These are phyloP conservation scores for Atrina japonica DNA, from an alignment of 2,888 invertebrate species.

Conservation along the genomic window DNA sequence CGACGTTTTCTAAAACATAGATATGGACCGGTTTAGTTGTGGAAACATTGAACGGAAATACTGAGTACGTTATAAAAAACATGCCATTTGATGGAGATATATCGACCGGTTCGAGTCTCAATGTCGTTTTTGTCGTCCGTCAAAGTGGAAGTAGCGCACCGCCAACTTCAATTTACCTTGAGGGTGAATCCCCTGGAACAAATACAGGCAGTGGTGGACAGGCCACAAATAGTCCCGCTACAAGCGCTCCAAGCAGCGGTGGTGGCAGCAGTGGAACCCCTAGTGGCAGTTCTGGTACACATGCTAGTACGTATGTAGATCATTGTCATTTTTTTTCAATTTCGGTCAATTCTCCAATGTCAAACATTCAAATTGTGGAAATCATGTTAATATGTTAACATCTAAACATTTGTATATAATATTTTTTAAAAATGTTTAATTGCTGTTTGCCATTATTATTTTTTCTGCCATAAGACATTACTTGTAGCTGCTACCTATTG, in stretches of 20 bases:
- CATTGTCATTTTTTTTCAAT: too few relatives aligned
- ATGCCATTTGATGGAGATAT: slow-evolving; percentile 29
- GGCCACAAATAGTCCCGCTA: too few relatives aligned
- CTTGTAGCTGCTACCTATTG: too few relatives aligned
- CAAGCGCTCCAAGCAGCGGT: too few relatives aligned
- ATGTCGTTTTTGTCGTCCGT: slow-evolving; percentile 39
- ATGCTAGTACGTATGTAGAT: too few relatives aligned
- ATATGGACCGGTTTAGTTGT: slow-evolving; percentile 36
- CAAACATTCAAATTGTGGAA: too few relatives aligned
- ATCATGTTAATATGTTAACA: too few relatives aligned
- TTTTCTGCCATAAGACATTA: too few relatives aligned
- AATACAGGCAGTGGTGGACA: background rate
- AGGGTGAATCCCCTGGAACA: background rate
- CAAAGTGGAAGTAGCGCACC: slow-evolving; percentile 15
- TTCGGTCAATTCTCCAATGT: too few relatives aligned
- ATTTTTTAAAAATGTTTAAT: too few relatives aligned
- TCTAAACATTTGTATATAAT: too few relatives aligned
- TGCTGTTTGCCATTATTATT: too few relatives aligned
- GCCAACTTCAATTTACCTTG: slow-evolving; percentile 5
- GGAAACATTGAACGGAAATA: slow-evolving; percentile 11
- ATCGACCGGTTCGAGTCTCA: slow-evolving; percentile 22
- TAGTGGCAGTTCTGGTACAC: background rate
- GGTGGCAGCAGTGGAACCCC: background rate
- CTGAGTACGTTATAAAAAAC: slow-evolving; percentile 29
- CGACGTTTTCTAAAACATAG: slow-evolving; percentile 11